These are phyloP conservation scores for Alethe diademata DNA, from an alignment of 2,113 vertebrate genomes.

Conservation along the genomic window DNA sequence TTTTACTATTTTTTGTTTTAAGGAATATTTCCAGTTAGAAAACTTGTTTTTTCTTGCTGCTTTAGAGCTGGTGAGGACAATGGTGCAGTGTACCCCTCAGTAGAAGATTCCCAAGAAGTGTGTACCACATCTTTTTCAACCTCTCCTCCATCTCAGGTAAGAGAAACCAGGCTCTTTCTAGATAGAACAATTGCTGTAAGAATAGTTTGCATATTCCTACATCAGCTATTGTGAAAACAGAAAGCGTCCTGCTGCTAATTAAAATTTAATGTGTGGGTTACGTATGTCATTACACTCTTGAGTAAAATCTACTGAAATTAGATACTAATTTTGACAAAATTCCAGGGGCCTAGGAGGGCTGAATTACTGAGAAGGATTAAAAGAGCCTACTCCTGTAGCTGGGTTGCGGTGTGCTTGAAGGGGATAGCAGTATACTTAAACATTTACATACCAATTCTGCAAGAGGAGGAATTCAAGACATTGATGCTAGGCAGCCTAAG, in stretches of 20 bases:
- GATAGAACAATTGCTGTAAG: not conserved
- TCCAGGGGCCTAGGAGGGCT: not conserved
- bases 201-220: not conserved
- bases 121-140: conserved; percentile 98
- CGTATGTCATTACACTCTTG: not conserved
- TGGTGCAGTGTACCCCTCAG: conserved; percentile 78
- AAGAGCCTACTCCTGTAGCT: not conserved
- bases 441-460: not conserved
- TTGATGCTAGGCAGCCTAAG: not conserved
- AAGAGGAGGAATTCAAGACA: not conserved
- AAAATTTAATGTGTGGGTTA: not conserved
- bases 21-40: not conserved
- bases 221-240: not conserved
- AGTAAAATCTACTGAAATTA: not conserved
- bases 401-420: not conserved
- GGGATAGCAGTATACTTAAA: not conserved
- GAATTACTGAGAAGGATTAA: not conserved
- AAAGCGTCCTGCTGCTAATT: not conserved
- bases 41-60: not conserved
- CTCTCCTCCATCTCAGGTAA: conserved; percentile 96
- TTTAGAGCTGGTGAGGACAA: conserved; percentile 84
- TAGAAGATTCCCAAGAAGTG: conserved; percentile 97
- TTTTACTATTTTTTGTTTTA: not conserved
- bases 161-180: not conserved
- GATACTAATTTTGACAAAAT: not conserved